Evolutionary conservation across 2,797 vertebrate species (phyloP), one percentile per base, ranked within the genome.

Genomic region (Chrosomus eos): DNA sequence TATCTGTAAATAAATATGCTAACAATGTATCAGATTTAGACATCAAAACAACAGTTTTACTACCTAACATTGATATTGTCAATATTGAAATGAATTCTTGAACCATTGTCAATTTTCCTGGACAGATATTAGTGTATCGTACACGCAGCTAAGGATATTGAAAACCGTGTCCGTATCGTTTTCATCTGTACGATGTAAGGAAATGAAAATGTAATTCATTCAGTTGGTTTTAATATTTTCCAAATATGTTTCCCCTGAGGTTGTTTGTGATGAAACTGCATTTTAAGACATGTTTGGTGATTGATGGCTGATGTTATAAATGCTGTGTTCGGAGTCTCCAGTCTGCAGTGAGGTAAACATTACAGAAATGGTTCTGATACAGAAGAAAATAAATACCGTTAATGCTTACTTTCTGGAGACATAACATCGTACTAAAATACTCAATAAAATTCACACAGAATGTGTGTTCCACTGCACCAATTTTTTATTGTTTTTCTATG

Each of bases 121-220:
- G 80, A 36, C 74, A 86, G 74, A 87, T 26, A 26, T 40, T 48
- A 67, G 66, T 81, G 51, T 60, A 8, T 73, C 26, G 38, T 13
- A 58, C 68, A 81, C 58, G 60, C 40, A 64, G 70, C 18, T 58
- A 85, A 86, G 85, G 83, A 88, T 87, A 89, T 88, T 84, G 86
- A 82, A 80, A 84, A 84, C 74, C n/a, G 73, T 40, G 51, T 80
- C 38, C 33, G 38, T 81, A 82, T 82, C 82, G 51, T 72, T 81
- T 80, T 40, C 76, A 76, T 85, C 77, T 21, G 38, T 53, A 14
- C 45, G 64, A 76, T 86, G 71, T 16, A 31, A 85, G 87, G 72
- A 82, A 88, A 76, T 78, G 48, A 87, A 82, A 84, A 55, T 19
- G 18, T 55, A 21, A 77, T 43, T 67, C 58, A 76, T 70, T 73